Percentiles rank a stretch among this genome's conserved stretches.
Evolutionary conservation across 2,888 invertebrate genomes (phyloP).

Genomic region (Campaea margaritaria): DNA sequence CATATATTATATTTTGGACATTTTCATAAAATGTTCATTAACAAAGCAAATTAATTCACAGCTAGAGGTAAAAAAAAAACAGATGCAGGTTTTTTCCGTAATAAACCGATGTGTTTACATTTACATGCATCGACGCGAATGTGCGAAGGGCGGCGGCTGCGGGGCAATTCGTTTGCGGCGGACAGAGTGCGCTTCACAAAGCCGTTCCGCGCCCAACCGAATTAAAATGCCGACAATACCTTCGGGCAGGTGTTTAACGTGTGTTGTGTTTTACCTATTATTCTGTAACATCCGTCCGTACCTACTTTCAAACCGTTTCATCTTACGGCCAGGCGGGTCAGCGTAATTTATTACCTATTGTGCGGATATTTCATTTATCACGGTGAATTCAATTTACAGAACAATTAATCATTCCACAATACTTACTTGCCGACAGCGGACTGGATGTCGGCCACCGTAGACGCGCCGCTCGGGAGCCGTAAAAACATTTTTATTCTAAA

Average conservation of each 20-base stretch:
- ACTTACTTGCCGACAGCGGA: constrained; percentile 81
- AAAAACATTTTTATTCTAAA: constrained; percentile 63
- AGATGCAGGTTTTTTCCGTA: constrained; percentile 6
- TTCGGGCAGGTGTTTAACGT: constrained; percentile 72
- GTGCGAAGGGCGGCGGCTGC: constrained; percentile 7
- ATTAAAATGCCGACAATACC: constrained; percentile 67
- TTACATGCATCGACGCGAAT: constrained; percentile 18
- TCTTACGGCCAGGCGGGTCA: constrained; percentile 81
- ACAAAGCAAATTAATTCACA: not conserved
- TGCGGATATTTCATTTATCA: constrained; percentile 85
- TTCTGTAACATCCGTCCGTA: constrained; percentile 70
- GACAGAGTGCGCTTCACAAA: constrained; percentile 45
- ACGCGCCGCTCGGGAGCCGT: constrained; percentile 47
- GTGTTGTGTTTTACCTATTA: constrained; percentile 76
- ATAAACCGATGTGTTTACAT: constrained; percentile 15
- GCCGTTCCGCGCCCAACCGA: constrained; percentile 53
- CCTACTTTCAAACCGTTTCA: constrained; percentile 80
- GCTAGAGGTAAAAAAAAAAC: not conserved
- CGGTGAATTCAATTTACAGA: constrained; percentile 85
- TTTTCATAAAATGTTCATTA: not conserved
- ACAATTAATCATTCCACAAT: constrained; percentile 84
- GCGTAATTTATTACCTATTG: constrained; percentile 85
- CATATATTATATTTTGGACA: not conserved
- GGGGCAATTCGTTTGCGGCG: constrained; percentile 14
- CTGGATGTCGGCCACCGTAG: constrained; percentile 65